Evolutionary conservation across 2,888 invertebrate genomes (phyloP).

Genomic region (Protonemura montana): DNA sequence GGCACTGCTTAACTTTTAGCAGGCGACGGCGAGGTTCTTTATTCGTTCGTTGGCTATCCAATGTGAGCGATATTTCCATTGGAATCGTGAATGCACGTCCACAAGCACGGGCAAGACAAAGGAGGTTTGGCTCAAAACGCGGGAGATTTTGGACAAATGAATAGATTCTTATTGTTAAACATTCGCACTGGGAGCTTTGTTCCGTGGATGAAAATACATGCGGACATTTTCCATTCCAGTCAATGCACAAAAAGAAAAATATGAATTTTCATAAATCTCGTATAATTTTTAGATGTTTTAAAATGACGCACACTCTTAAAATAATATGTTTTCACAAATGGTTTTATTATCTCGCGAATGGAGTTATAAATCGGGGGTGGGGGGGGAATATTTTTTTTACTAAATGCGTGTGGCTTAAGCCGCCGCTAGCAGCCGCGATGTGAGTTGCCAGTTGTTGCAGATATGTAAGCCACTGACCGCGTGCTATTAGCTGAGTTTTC

Average conservation of each 20-base stretch:
- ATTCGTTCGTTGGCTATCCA: background rate
- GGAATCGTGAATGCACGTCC: constrained; percentile 16
- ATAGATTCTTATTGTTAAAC: constrained; percentile 25
- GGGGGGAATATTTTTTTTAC: background rate
- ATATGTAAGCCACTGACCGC: background rate
- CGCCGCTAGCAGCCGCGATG: background rate
- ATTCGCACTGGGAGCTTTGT: constrained; percentile 4
- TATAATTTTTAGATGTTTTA: constrained; percentile 23
- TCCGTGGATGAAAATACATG: background rate
- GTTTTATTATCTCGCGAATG: background rate
- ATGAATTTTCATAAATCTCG: constrained; percentile 21
- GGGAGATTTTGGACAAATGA: background rate
- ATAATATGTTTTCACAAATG: background rate
- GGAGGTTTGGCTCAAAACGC: constrained; percentile 15
- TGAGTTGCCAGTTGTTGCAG: background rate
- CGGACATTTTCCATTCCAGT: constrained; percentile 7
- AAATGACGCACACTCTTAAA: constrained; percentile 12
- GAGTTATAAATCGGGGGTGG: background rate
- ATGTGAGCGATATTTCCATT: constrained; percentile 30
- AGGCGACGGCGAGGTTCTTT: background rate
- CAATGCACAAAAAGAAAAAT: constrained; percentile 29
- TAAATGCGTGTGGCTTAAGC: background rate
- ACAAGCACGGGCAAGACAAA: constrained; percentile 3
- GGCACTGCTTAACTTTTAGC: background rate
- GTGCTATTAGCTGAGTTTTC: background rate